A percentile compares a stretch with the other conserved stretches of the same genome.
phyloP scores from a whole-genome alignment of 2,888 invertebrate genomes.

The Rhabditoides inermis region DNA sequence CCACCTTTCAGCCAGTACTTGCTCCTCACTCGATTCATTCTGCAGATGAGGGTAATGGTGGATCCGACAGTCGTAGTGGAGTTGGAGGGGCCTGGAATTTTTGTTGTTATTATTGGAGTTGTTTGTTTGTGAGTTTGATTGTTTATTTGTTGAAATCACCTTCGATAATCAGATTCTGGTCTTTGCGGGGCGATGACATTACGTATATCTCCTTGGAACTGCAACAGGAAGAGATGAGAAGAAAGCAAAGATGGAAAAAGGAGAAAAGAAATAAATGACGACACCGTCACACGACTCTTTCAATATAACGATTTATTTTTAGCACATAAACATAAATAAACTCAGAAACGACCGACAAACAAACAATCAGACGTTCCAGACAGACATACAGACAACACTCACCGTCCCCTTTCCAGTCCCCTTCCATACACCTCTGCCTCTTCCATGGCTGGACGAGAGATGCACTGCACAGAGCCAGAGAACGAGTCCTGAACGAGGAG shows the following conservation, averaged over 20 bases:
- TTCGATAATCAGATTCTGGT: constrained; percentile 18
- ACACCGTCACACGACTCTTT: no score
- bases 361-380: no score
- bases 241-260: no score
- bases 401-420: constrained; percentile 40
- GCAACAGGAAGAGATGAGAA: no score
- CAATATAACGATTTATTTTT: no score
- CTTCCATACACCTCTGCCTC: constrained; percentile 48
- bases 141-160: background rate
- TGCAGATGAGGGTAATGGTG: constrained; percentile 22
- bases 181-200: constrained; percentile 2
- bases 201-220: constrained; percentile 24
- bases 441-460: constrained; percentile 49
- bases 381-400: no score
- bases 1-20: constrained; percentile 28
- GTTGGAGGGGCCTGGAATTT: constrained; percentile 24
- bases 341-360: no score
- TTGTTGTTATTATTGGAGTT: background rate
- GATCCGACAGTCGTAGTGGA: constrained; percentile 21
- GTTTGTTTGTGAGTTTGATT: background rate
- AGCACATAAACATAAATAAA: no score
- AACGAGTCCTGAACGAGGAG: constrained; percentile 3
- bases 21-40: constrained; percentile 17
- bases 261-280: no score
- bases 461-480: constrained; percentile 30